Percentiles rank a stretch among this genome's conserved stretches.
Conservation (phyloP, 2,888 invertebrate species). For the Eupithecia insigniata region DNA sequence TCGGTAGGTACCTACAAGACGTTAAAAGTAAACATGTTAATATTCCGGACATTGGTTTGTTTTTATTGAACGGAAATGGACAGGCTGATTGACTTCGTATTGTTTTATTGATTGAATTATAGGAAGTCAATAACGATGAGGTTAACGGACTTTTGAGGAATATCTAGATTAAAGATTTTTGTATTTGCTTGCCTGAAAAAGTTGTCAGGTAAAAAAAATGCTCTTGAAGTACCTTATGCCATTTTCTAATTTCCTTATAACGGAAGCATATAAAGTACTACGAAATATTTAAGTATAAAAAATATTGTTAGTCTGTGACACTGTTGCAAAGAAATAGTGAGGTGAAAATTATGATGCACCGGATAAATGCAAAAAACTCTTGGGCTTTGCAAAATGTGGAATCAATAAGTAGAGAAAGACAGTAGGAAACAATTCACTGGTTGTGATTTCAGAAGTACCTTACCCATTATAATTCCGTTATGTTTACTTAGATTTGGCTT, state of each 20-base stretch:
- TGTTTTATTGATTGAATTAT: slow-evolving; percentile 68
- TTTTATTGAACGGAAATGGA: slow-evolving; percentile 70
- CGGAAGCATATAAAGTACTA: too few species aligned
- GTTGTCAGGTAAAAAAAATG: background rate
- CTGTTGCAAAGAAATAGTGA: background rate
- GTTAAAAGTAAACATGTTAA: slow-evolving; percentile 75
- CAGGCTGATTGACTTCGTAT: slow-evolving; percentile 72
- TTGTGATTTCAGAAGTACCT: too few species aligned
- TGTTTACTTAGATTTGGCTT: background rate
- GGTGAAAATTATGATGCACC: background rate
- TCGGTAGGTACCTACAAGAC: slow-evolving; percentile 55
- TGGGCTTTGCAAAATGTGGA: too few species aligned
- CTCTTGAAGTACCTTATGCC: too few species aligned
- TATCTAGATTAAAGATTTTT: background rate
- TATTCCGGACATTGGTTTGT: slow-evolving; percentile 66
- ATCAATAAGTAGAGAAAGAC: too few species aligned
- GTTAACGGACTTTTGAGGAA: slow-evolving; percentile 23
- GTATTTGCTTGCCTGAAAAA: background rate
- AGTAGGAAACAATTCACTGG: too few species aligned
- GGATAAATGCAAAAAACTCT: background rate
- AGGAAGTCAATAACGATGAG: slow-evolving; percentile 31
- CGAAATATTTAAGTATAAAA: background rate
- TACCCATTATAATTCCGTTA: too few species aligned
- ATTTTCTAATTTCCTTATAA: too few species aligned
- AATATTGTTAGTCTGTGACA: background rate